Percentiles rank a stretch among this genome's conserved stretches.
phyloP scores from a whole-genome alignment of 2,797 vertebrate genomes.

The Centroberyx gerrardi region DNA sequence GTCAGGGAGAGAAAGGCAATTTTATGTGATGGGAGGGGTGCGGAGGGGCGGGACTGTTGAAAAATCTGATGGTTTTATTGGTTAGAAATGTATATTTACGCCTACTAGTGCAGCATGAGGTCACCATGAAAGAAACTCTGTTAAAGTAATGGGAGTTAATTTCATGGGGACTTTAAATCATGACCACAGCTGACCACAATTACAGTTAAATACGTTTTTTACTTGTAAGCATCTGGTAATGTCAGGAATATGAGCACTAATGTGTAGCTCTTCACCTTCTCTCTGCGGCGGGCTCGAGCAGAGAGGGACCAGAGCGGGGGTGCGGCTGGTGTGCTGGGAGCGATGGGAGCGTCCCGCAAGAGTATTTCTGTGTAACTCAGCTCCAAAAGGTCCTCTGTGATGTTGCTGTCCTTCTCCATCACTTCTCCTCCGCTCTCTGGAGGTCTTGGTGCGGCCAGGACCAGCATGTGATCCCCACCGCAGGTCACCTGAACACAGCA shows the following conservation, averaged over 20 bases:
- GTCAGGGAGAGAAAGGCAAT: too few species aligned
- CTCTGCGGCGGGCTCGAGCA: slow-evolving; percentile 87
- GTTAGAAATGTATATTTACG: too few species aligned
- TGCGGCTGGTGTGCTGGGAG: slow-evolving; percentile 54
- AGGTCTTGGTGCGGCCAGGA: slow-evolving; percentile 86
- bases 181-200: not conserved
- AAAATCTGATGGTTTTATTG: too few species aligned
- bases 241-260: not conserved
- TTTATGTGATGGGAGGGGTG: too few species aligned
- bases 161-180: not conserved
- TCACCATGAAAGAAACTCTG: too few species aligned
- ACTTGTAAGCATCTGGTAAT: not conserved
- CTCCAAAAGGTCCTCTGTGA: slow-evolving; percentile 64
- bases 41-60: too few species aligned
- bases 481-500: slow-evolving; percentile 85
- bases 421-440: slow-evolving; percentile 60
- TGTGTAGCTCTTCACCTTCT: slow-evolving; percentile 81
- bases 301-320: slow-evolving; percentile 67
- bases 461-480: slow-evolving; percentile 91
- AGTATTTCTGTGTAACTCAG: slow-evolving; percentile 51
- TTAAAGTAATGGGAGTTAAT: too few species aligned
- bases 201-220: not conserved
- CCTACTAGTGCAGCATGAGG: too few species aligned
- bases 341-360: slow-evolving; percentile 50
- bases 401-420: slow-evolving; percentile 55